Base-by-base conservation (phyloP, 2,113 vertebrate species). In the Anser cygnoides region DNA sequence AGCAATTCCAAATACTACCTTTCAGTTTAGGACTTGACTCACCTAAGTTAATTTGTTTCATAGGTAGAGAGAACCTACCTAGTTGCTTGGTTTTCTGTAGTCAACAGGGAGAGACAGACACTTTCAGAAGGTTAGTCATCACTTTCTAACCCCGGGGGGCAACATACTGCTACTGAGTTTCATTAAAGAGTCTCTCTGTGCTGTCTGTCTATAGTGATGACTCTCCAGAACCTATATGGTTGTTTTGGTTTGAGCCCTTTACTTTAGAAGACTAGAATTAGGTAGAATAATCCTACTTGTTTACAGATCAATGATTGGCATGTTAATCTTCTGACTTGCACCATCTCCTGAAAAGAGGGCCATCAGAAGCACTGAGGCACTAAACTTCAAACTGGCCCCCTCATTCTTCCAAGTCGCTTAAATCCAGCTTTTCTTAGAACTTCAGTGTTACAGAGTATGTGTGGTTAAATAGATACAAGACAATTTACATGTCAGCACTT, bases 401-500 rank as follows among this genome's bases (percentile, higher is more conserved):
- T 78, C 20, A 6, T 2, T 41, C 14, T 90, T 76, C 4, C 21
- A 77, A 2, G 0, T 13, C 70, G 11, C 6, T 76, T 68, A 73
- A 92, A 70, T 35, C 7, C 58, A 65, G 5, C 15, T 80, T 80
- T 80, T 76, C 37, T 77, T 33, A 68, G 73, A 77, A 12, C 14
- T 77, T 74, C 55, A 37, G 13, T 70, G 15, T 74, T 91, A 63
- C 5, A 21, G 5, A 4, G 7, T 46, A 50, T 15, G 49, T 6
- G 26, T 0, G 0, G 8, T 37, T 8, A 71, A 37, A 75, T 6
- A 62, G 17, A 39, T 35, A 49, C 1, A 84, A 54, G 29, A 3
- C 74, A 89, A 57, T 70, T 57, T 25, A 55, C 6, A 14, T 12
- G 4, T 67, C 26, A 54, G 19, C 15, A 49, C 26, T 19, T 59